Base-by-base conservation (phyloP, 2,888 invertebrate species). In the Sminthurides aquaticus region DNA sequence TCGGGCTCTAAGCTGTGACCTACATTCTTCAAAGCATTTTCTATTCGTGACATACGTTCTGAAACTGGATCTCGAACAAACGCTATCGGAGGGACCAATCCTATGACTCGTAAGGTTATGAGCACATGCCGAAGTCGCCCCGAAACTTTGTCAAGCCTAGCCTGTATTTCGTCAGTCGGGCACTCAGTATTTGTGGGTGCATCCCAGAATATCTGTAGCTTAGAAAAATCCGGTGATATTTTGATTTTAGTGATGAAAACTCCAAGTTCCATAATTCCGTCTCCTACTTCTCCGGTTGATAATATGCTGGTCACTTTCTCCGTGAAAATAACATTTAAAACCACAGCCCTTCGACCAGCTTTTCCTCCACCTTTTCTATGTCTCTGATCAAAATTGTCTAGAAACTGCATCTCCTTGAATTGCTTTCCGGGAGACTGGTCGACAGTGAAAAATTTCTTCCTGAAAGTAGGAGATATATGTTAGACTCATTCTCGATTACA, bases 241-340 rank as follows among this genome's bases (percentile, higher is more conserved):
- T 84, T 83, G 0, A 87, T 85, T 75, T 84, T 83, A n/a, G 87
- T 85, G 68, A 91, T 84, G 80, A 90, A 88, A 71, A 89, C 82
- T 11, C 87, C 85, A 18, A 86, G 73, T 67, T 90, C 79, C 59
- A 83, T 79, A 68, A 90, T 79, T 60, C 82, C 79, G 11, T 52
- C 54, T 0, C 67, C 64, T 29, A 83, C 80, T 72, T 86, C 84
- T 1, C 89, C 88, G 0, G 87, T 87, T 1, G 88, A 84, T 83
- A 91, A 83, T 34, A 89, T 78, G 77, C 90, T 90, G 0, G 89
- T 88, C 8, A 91, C 85, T 66, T 88, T 81, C 74, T 85, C 84
- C 89, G 91, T 90, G 75, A 91, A 90, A 58, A 91, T 76, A 78
- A 89, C 89, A 77, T 90, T 90, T 1, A 91, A 78, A 69, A 90